phyloP scores from a whole-genome alignment of 2,888 invertebrate genomes.

The Abrostola triplasia region DNA sequence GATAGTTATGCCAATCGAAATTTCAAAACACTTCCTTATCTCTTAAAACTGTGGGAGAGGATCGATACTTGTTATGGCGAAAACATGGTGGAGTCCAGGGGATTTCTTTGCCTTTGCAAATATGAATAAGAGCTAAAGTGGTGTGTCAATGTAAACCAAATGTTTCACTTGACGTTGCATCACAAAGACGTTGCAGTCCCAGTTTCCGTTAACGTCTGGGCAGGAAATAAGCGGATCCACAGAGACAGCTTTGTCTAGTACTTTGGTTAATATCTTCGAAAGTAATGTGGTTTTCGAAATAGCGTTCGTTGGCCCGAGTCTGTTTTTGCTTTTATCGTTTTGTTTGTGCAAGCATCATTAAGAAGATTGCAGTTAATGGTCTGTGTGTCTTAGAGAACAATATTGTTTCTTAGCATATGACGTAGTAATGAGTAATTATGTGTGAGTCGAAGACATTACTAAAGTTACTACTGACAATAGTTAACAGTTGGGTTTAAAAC shows the following conservation, averaged over 20 bases:
- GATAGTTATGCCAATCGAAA: constrained; percentile 49
- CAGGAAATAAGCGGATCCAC: constrained; percentile 82
- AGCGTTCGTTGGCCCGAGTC: constrained; percentile 22
- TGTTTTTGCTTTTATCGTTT: constrained; percentile 40
- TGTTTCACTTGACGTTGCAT: constrained; percentile 56
- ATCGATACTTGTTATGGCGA: constrained; percentile 37
- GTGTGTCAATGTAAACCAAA: constrained; percentile 36
- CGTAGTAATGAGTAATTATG: constrained; percentile 16
- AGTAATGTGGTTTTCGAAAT: constrained; percentile 54
- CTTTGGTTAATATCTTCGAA: constrained; percentile 56
- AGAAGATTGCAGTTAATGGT: constrained; percentile 42
- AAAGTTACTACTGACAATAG: no score
- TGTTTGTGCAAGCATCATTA: constrained; percentile 43
- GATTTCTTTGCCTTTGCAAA: constrained; percentile 31
- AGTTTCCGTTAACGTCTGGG: constrained; percentile 79
- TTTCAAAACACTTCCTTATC: constrained; percentile 50
- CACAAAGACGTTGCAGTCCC: constrained; percentile 65
- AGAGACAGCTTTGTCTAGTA: constrained; percentile 74
- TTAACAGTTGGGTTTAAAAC: no score
- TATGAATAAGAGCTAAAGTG: constrained; percentile 39
- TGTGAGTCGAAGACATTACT: constrained; percentile 1
- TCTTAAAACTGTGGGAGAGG: constrained; percentile 45
- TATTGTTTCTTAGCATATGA: constrained; percentile 29
- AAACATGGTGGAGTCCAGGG: constrained; percentile 28
- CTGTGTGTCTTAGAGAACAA: constrained; percentile 21